Evolutionary conservation across 2,113 vertebrate species (phyloP), one percentile per base, ranked within the genome.

Genomic region (Terrapene triunguis): DNA sequence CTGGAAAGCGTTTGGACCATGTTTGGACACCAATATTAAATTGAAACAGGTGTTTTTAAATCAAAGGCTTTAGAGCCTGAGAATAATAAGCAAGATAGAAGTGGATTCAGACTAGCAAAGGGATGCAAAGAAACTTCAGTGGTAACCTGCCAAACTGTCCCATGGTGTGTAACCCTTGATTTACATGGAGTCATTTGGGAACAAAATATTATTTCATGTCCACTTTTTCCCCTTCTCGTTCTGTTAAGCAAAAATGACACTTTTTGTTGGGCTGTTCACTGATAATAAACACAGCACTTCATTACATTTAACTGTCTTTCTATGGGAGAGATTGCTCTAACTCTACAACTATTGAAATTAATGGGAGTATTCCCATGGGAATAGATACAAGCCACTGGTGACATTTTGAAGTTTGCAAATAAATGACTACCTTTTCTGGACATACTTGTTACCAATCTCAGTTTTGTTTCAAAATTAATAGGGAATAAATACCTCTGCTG

Each of bases 261-360:
- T 5, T 38, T 38, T 38, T 38, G 65, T 38, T 38, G 19, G n/a
- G 19, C 65, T 38, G 19, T 72, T 72, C 65, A 72, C 17, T 78
- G 51, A 16, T 21, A 8, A 1, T 0, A 5, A 3, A 4, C 57
- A 2, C 53, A 1, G 54, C 12, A 0, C 1, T 9, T 14, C 5
- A 2, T 2, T 42, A 0, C 0, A 0, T 1, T 35, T 4, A 50
- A 50, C 5, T 2, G 8, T 7, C 0, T 11, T 10, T 72, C 21
- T 29, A 0, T 27, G 2, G 1, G 6, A 44, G 29, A 44, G 47
- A 54, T 17, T 32, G 3, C 65, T 27, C 4, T 14, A 7, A 0
- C 2, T 57, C 35, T 19, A 19, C 29, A 8, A 42, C 0, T 1
- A 12, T 42, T 25, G 32, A 29, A 44, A 38, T 4, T 51, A 35